phyloP scores from a whole-genome alignment of 2,888 invertebrate species.

The Agrochola litura region DNA sequence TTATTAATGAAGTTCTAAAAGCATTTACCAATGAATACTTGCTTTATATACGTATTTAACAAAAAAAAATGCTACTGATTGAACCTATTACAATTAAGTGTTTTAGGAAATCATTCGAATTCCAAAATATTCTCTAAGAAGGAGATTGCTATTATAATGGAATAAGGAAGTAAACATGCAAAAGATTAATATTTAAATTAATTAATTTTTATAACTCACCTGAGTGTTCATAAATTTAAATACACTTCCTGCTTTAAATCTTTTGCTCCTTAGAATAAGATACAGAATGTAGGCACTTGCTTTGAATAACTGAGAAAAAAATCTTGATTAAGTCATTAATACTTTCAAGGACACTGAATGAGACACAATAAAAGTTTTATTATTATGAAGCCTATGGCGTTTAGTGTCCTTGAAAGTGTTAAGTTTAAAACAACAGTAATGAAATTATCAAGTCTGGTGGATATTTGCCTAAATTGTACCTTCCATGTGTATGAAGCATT shows the following conservation, averaged over 20 bases:
- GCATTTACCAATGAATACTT: background rate
- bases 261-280: conserved; percentile 93
- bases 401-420: background rate
- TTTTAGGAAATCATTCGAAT: conserved; percentile 24
- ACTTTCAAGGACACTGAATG: background rate
- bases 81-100: no score
- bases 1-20: background rate
- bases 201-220: conserved; percentile 85
- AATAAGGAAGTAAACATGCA: conserved; percentile 23
- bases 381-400: background rate
- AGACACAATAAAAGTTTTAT: background rate
- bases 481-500: conserved; percentile 94
- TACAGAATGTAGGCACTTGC: conserved; percentile 93
- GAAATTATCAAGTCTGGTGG: background rate
- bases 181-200: background rate
- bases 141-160: background rate
- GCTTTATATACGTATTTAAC: background rate
- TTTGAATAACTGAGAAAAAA: conserved; percentile 90
- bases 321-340: background rate
- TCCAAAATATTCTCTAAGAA: conserved; percentile 9
- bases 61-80: background rate
- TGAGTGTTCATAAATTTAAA: conserved; percentile 96
- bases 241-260: conserved; percentile 96
- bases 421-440: background rate
- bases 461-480: conserved; percentile 75